These are phyloP conservation scores for Neolamprologus falcicula DNA, from an alignment of 2,113 vertebrate genomes.

Conservation along the genomic window DNA sequence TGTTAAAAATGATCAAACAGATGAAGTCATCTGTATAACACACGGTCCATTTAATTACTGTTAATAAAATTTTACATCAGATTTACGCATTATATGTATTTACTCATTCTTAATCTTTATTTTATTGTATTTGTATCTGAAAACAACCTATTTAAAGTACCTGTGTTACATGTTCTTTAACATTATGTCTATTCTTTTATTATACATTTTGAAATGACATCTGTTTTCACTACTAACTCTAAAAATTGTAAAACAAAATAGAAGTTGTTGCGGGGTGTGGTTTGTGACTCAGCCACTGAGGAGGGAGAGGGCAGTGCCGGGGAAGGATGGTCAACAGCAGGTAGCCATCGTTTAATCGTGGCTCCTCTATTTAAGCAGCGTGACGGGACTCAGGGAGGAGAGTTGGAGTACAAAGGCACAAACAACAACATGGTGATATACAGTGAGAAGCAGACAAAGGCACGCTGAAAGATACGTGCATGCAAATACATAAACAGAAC, in stretches of 20 bases:
- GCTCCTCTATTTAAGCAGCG: neutral
- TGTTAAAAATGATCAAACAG: neutral
- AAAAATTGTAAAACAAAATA: neutral
- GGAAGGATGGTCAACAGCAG: neutral
- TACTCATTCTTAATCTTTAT: neutral
- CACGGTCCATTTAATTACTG: fast-evolving
- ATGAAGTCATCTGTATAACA: neutral
- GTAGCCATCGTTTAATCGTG: neutral
- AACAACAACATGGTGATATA: fast-evolving
- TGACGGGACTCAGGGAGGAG: neutral
- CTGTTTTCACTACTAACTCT: neutral
- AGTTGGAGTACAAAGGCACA: neutral
- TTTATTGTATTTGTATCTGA: neutral
- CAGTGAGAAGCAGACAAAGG: neutral
- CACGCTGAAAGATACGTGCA: fast-evolving
- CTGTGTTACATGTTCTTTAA: neutral
- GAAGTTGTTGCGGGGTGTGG: neutral
- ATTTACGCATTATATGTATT: neutral
- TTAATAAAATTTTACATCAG: neutral
- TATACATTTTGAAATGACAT: neutral
- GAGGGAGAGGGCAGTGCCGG: fast-evolving
- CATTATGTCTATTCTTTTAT: neutral
- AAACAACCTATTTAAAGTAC: neutral
- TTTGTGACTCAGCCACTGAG: neutral
- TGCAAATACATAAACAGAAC: neutral